Conservation (phyloP, 2,888 invertebrate species). For the Ichneumoninae sp. region DNA sequence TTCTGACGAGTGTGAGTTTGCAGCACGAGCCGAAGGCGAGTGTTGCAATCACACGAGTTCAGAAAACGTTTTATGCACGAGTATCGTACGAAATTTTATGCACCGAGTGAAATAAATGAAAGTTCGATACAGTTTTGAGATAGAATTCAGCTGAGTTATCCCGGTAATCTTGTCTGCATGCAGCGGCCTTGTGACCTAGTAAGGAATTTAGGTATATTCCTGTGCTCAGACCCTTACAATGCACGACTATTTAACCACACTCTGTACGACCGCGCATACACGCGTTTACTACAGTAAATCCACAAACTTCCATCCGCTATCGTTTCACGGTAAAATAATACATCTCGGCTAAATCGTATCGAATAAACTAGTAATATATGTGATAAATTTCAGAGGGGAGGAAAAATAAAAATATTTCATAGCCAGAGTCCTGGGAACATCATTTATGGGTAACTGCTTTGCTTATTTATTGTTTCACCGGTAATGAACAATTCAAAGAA, state of each 20-base stretch:
- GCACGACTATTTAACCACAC: constrained; percentile 31
- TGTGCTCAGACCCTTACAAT: neutral
- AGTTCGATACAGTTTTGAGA: neutral
- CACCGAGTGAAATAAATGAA: neutral
- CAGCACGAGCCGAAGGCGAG: too few species aligned
- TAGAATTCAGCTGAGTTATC: neutral
- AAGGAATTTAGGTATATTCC: constrained; percentile 2
- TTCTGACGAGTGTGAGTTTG: too few species aligned
- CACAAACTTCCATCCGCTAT: neutral
- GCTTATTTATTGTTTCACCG: constrained; percentile 68
- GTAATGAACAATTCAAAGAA: constrained; percentile 72
- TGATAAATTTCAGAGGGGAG: neutral
- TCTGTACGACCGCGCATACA: constrained; percentile 60
- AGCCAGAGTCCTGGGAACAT: neutral
- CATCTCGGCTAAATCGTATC: neutral
- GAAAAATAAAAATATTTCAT: neutral
- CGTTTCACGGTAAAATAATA: constrained; percentile 16
- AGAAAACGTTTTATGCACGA: too few species aligned
- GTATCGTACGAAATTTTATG: too few species aligned
- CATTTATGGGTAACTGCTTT: constrained; percentile 49
- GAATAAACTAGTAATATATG: constrained; percentile 37
- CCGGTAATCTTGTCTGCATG: neutral
- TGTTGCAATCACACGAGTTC: too few species aligned
- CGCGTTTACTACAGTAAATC: constrained; percentile 24
- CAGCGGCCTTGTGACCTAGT: neutral